phyloP scores from a whole-genome alignment of 2,113 vertebrate genomes.

The Paradoxurus hermaphroditus region DNA sequence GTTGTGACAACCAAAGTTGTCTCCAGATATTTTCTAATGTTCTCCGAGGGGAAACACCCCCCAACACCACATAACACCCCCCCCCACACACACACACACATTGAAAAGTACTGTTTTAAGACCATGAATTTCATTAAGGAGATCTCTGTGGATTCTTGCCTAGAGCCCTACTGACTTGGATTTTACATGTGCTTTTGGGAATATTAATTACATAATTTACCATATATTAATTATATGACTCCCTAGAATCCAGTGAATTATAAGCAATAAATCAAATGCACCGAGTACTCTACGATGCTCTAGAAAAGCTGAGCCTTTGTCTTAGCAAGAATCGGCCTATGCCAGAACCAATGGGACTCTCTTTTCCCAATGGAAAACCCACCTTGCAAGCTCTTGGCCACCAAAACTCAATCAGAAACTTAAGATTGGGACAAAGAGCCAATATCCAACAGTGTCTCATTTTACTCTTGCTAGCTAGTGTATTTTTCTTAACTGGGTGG shows the following conservation, averaged over 20 bases:
- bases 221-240: background rate
- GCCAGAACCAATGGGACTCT: background rate
- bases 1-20: background rate
- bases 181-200: background rate
- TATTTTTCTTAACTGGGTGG: background rate
- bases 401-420: background rate
- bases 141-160: background rate
- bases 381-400: background rate
- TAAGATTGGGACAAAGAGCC: background rate
- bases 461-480: background rate
- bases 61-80: no score
- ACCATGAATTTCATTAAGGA: background rate
- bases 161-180: background rate
- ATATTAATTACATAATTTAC: background rate
- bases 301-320: background rate
- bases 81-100: no score
- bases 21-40: background rate
- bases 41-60: background rate
- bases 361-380: background rate
- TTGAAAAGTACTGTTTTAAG: background rate
- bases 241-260: background rate
- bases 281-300: background rate
- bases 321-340: background rate
- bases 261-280: background rate
- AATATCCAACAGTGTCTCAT: background rate